Evolutionary conservation across 2,113 vertebrate genomes (phyloP).

Genomic region (Lucifuga dentata): DNA sequence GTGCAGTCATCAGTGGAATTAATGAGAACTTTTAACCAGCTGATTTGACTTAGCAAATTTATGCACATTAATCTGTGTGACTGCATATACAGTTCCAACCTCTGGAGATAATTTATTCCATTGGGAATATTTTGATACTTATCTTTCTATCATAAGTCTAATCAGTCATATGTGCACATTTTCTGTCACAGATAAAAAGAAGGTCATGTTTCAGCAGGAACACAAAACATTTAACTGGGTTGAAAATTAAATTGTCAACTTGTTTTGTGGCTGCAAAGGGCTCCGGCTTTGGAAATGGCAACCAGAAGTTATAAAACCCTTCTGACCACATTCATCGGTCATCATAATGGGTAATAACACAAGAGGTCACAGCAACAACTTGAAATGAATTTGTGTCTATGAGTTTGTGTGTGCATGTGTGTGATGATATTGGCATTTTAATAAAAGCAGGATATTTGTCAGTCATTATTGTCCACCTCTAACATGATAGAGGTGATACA

Average conservation of each 20-base stretch:
- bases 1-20: constrained; percentile 31
- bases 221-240: not conserved
- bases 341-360: not conserved
- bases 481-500: too few species aligned
- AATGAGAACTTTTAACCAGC: constrained; percentile 37
- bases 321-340: constrained; percentile 21
- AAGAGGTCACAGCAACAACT: not conserved
- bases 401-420: not conserved
- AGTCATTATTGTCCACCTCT: too few species aligned
- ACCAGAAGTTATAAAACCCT: not conserved
- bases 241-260: not conserved
- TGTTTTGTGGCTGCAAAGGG: not conserved
- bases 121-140: not conserved
- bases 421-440: not conserved
- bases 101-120: constrained; percentile 5
- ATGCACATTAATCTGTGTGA: constrained; percentile 16
- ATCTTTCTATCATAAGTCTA: not conserved
- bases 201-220: constrained; percentile 4
- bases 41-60: constrained; percentile 28
- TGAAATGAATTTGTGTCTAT: not conserved
- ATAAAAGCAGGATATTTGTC: not conserved
- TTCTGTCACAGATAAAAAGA: constrained; percentile 8
- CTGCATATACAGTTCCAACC: constrained; percentile 3
- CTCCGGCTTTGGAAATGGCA: not conserved
- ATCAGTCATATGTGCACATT: not conserved